These are phyloP conservation scores for Nesoenas mayeri DNA, from an alignment of 2,113 vertebrate genomes.

Conservation along the genomic window DNA sequence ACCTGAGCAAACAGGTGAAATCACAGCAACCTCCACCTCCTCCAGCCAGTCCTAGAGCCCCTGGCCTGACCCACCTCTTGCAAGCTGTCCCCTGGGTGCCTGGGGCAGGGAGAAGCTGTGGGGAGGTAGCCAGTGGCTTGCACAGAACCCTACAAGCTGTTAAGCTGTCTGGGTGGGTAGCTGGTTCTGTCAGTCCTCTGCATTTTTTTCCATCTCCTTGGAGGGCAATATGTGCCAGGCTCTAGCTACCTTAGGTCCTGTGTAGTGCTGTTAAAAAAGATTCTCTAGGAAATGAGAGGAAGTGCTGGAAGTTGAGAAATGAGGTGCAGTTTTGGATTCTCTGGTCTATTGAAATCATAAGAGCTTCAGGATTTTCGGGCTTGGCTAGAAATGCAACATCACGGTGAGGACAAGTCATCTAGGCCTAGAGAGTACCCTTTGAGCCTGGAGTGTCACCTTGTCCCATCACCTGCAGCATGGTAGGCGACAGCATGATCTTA, in stretches of 20 bases:
- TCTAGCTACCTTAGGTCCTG: neutral
- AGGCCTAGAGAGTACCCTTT: neutral
- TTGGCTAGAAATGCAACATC: neutral
- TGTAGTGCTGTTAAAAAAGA: neutral
- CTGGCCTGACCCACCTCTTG: neutral
- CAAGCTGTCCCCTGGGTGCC: neutral
- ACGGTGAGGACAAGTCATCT: neutral
- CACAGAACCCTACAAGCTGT: neutral
- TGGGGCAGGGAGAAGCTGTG: neutral
- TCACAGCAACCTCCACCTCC: neutral
- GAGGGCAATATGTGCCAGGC: neutral
- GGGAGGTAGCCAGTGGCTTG: neutral
- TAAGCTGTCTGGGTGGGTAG: neutral
- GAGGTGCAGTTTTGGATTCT: neutral
- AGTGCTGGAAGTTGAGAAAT: neutral
- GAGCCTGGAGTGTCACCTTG: neutral
- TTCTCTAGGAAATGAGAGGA: neutral
- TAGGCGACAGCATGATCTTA: neutral
- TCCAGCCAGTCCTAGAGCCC: neutral
- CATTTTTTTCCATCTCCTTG: neutral
- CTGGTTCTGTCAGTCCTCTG: rapidly evolving
- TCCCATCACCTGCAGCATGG: neutral
- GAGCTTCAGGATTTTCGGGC: neutral
- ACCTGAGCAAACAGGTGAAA: neutral
- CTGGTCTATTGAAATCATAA: neutral